These are phyloP conservation scores for Phyto melanocephala DNA, from an alignment of 2,888 invertebrate species.

Conservation along the genomic window DNA sequence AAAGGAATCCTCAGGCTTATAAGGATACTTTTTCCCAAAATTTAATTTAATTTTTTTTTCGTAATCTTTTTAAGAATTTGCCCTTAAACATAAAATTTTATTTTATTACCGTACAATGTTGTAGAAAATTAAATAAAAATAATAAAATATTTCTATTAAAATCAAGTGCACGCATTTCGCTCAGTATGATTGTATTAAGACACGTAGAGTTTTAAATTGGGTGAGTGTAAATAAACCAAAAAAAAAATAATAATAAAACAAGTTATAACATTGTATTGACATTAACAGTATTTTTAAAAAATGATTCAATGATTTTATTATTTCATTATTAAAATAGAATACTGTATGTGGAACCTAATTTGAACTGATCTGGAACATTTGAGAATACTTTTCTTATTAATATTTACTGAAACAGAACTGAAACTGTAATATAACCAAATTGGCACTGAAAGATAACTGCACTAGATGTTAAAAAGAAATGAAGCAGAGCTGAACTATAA, in stretches of 20 bases:
- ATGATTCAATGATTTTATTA: too few relatives aligned
- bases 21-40: constrained; percentile 20
- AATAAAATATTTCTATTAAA: constrained; percentile 6
- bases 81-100: constrained; percentile 38
- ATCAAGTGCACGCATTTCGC: not conserved
- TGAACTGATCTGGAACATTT: too few relatives aligned
- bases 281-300: too few relatives aligned
- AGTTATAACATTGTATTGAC: too few relatives aligned
- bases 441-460: too few relatives aligned
- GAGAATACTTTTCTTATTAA: too few relatives aligned
- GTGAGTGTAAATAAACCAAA: not conserved
- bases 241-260: not conserved
- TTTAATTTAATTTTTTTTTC: constrained; percentile 16
- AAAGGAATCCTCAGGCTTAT: constrained; percentile 29
- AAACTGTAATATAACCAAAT: too few relatives aligned
- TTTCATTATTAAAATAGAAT: too few relatives aligned
- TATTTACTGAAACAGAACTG: too few relatives aligned
- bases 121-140: constrained; percentile 40
- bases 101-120: constrained; percentile 37
- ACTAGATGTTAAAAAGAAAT: too few relatives aligned
- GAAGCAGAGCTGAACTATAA: too few relatives aligned
- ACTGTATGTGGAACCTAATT: too few relatives aligned
- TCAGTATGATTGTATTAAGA: not conserved
- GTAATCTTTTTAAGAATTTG: constrained; percentile 39
- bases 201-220: constrained; percentile 38